Percentiles rank a stretch among this genome's conserved stretches.
phyloP scores from a whole-genome alignment of 2,797 vertebrate genomes.

The Epinephelus coioides region DNA sequence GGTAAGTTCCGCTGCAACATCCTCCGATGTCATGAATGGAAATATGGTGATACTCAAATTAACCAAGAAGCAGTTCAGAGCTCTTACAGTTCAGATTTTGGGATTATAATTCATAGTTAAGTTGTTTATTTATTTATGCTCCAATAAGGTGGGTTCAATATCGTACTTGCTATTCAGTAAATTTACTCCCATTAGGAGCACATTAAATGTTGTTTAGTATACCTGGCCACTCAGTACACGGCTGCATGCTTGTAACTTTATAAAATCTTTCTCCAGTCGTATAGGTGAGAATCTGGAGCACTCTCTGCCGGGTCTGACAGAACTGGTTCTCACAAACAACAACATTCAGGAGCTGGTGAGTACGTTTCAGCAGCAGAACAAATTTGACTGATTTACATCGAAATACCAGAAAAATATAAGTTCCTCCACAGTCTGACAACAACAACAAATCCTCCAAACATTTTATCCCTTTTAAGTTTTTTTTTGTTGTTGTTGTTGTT shows the following conservation, averaged over 20 bases:
- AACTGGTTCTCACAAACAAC: constrained; percentile 96
- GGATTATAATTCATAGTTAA: no score
- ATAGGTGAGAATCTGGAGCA: constrained; percentile 95
- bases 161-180: no score
- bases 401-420: not conserved
- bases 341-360: constrained; percentile 97
- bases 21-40: no score
- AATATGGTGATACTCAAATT: no score
- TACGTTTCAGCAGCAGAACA: not conserved
- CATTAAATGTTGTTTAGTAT: no score
- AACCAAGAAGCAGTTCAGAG: no score
- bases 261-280: constrained; percentile 84
- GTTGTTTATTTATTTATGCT: no score
- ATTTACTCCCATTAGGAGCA: no score
- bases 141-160: no score
- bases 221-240: no score
- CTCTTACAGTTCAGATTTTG: no score
- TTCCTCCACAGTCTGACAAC: not conserved
- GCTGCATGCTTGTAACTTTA: not conserved
- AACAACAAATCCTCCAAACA: not conserved
- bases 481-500: not conserved
- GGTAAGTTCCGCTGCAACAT: constrained; percentile 80
- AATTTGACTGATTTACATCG: not conserved
- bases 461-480: not conserved
- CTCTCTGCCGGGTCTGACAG: constrained; percentile 89